These are phyloP conservation scores for Anthrax anthrax DNA, from an alignment of 2,888 invertebrate genomes.

Conservation along the genomic window DNA sequence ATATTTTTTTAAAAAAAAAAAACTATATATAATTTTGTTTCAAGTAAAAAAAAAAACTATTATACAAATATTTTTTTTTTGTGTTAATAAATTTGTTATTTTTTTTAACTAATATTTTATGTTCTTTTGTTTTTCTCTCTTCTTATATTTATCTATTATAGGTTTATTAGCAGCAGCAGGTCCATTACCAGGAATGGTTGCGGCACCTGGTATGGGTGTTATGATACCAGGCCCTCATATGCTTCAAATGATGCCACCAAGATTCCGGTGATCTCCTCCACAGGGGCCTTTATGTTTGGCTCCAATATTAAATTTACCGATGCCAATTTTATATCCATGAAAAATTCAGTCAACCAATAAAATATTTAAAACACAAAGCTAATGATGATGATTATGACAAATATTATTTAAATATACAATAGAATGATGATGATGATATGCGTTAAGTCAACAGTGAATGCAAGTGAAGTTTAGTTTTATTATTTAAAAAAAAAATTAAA, in stretches of 20 bases:
- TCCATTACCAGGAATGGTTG: constrained; percentile 28
- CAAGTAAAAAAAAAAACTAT: no score
- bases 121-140: no score
- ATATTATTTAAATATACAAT: no score
- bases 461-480: no score
- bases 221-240: constrained; percentile 38
- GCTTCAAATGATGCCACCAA: constrained; percentile 62
- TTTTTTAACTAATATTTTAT: no score
- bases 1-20: not conserved
- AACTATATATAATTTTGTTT: constrained; percentile 5
- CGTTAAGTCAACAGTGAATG: no score
- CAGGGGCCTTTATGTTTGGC: constrained; percentile 27
- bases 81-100: no score
- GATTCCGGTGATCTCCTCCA: constrained; percentile 73
- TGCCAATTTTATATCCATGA: constrained; percentile 30
- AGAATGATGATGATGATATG: no score
- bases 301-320: constrained; percentile 27
- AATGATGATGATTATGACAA: not conserved
- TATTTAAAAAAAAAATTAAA: no score
- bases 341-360: constrained; percentile 10
- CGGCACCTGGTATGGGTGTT: constrained; percentile 35
- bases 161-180: constrained; percentile 23
- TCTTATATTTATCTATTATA: constrained; percentile 7
- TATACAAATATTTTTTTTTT: no score
- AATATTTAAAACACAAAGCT: no score